These are phyloP conservation scores for Eudyptes chrysolophus DNA, from an alignment of 2,113 vertebrate species.

Conservation along the genomic window DNA sequence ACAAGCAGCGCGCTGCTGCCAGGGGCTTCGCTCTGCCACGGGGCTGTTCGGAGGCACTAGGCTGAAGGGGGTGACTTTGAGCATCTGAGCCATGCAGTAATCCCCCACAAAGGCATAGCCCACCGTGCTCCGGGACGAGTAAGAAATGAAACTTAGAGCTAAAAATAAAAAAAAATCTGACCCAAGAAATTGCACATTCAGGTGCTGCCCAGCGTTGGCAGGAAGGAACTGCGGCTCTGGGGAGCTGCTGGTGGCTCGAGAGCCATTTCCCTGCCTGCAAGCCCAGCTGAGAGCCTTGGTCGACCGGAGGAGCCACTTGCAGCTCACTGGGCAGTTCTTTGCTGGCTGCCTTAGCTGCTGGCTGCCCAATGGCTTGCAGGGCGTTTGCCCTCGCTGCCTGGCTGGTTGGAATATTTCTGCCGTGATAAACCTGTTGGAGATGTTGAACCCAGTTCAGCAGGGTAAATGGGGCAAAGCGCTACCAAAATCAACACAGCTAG, in stretches of 20 bases:
- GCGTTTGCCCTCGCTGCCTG: neutral
- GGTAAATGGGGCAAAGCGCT: neutral
- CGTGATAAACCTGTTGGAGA: neutral
- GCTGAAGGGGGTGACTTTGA: neutral
- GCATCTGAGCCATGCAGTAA: neutral
- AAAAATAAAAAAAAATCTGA: neutral
- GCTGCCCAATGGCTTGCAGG: neutral
- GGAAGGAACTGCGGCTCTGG: neutral
- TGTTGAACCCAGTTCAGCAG: neutral
- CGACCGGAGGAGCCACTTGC: neutral
- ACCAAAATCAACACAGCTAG: neutral
- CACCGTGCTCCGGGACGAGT: rapidly evolving
- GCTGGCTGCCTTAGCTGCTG: neutral
- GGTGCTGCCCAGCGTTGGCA: neutral
- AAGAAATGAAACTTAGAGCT: neutral
- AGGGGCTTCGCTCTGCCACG: rapidly evolving
- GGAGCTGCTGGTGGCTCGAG: neutral
- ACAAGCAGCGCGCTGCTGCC: neutral
- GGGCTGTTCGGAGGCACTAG: rapidly evolving
- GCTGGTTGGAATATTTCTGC: neutral
- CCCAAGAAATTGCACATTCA: rapidly evolving
- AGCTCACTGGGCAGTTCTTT: neutral
- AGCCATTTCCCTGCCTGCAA: neutral
- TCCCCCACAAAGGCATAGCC: neutral
- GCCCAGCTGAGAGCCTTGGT: neutral